Conservation (phyloP, 2,113 vertebrate genomes). For the Ovibos moschatus region DNA sequence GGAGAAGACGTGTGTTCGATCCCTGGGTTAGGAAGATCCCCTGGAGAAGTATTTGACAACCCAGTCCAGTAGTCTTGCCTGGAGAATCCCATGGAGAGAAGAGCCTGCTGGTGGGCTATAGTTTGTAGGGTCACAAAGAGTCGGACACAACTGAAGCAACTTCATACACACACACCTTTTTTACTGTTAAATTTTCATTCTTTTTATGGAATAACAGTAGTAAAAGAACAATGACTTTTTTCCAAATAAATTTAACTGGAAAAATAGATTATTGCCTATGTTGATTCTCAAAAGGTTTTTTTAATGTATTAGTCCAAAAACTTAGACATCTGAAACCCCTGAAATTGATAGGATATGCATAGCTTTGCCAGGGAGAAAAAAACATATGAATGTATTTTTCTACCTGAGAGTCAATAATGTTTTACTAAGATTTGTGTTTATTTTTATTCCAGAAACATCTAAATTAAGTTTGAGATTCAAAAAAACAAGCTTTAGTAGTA, state of each 20-base stretch:
- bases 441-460: constrained; percentile 9
- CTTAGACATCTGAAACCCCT: background rate
- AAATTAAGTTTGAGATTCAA: constrained; percentile 38
- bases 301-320: background rate
- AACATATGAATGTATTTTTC: constrained; percentile 30
- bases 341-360: background rate
- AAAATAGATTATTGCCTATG: background rate
- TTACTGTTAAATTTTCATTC: background rate
- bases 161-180: background rate
- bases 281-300: background rate
- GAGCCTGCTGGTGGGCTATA: background rate
- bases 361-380: background rate
- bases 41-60: background rate
- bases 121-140: background rate
- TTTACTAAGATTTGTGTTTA: constrained; percentile 23
- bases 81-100: background rate
- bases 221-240: background rate
- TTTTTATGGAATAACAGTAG: background rate
- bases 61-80: background rate
- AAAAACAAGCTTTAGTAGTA: background rate
- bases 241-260: background rate
- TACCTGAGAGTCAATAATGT: background rate
- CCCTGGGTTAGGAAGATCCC: background rate
- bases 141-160: background rate
- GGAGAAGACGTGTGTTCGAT: background rate